Conservation (phyloP, 2,113 vertebrate species). For the Tonatia bakeri region DNA sequence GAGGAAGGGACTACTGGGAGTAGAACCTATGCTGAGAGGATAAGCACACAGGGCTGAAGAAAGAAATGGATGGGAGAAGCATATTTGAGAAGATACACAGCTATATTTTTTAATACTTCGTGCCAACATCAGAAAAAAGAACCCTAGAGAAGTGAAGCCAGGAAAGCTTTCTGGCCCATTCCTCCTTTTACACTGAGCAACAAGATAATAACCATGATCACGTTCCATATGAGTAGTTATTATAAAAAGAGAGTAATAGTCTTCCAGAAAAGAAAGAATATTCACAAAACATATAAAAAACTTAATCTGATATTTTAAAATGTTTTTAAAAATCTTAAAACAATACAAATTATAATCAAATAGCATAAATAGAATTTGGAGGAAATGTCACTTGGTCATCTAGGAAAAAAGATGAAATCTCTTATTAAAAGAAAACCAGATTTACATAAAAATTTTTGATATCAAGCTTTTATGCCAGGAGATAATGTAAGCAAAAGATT, state of each 20-base stretch:
- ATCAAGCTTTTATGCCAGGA: neutral
- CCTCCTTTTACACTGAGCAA: neutral
- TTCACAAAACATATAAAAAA: neutral
- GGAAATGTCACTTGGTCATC: neutral
- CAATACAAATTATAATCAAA: neutral
- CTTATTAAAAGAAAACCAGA: neutral
- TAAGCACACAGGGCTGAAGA: neutral
- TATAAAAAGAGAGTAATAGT: neutral
- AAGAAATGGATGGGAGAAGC: neutral
- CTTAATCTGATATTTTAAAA: conserved; percentile 2
- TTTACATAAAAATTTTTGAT: neutral
- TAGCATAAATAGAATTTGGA: neutral
- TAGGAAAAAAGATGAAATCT: neutral
- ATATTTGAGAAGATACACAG: neutral
- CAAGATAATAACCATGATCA: neutral
- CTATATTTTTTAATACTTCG: neutral
- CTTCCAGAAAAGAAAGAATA: neutral
- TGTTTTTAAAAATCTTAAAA: neutral
- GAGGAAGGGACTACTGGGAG: neutral
- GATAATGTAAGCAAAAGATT: neutral
- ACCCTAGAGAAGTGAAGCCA: neutral
- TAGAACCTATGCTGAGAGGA: neutral
- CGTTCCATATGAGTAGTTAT: neutral
- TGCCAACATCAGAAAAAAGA: neutral
- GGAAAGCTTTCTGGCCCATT: neutral